phyloP scores from a whole-genome alignment of 2,888 invertebrate species.

The Bellardia pandia region DNA sequence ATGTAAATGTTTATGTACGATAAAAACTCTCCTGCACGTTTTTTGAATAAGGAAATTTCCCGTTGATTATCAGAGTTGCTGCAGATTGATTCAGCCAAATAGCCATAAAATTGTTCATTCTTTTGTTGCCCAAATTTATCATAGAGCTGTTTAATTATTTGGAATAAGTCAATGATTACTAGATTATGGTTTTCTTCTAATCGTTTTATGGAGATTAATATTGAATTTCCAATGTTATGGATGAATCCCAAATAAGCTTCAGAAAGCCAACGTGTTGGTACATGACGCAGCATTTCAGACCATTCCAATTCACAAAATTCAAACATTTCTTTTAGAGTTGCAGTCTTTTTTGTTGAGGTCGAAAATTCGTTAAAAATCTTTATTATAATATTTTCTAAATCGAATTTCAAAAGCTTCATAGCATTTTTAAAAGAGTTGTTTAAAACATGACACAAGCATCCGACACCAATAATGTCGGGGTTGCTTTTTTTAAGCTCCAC shows the following conservation, averaged over 20 bases:
- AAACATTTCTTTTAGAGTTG: slow-evolving; percentile 41
- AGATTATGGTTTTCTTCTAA: slow-evolving; percentile 32
- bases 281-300: neutral
- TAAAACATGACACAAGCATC: too few species aligned
- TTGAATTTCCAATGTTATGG: slow-evolving; percentile 1
- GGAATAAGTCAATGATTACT: slow-evolving; percentile 45
- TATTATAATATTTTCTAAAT: too few species aligned
- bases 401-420: too few species aligned
- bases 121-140: too few species aligned
- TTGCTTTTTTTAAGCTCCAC: slow-evolving; percentile 56
- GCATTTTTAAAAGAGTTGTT: too few species aligned
- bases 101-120: too few species aligned
- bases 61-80: neutral
- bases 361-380: too few species aligned
- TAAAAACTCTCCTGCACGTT: slow-evolving; percentile 13
- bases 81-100: too few species aligned
- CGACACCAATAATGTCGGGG: too few species aligned
- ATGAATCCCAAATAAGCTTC: slow-evolving; percentile 3
- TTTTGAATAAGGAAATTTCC: slow-evolving; percentile 31
- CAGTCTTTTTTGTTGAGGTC: too few species aligned
- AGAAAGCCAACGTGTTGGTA: slow-evolving; percentile 49
- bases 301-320: slow-evolving; percentile 55
- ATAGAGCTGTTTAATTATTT: slow-evolving; percentile 21
- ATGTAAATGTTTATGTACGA: neutral
- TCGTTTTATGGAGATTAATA: slow-evolving; percentile 17